Evolutionary conservation across 2,888 invertebrate genomes (phyloP).

Genomic region (Noctua fimbriata): DNA sequence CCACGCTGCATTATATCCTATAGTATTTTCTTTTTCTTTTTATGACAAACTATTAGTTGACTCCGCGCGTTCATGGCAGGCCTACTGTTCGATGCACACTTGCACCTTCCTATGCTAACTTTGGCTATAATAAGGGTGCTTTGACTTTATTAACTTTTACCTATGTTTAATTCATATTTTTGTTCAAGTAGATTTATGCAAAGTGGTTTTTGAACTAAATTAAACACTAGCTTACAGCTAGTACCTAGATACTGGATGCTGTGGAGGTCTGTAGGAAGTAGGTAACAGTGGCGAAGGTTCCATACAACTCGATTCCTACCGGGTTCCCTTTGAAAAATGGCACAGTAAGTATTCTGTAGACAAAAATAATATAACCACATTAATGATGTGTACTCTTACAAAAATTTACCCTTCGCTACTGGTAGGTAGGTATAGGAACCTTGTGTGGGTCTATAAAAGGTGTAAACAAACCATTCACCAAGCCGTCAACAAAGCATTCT

Average conservation of each 20-base stretch:
- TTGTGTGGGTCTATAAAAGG: background rate
- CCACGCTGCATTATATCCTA: background rate
- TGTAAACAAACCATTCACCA: too few species aligned
- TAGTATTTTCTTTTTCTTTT: background rate
- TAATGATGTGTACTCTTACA: too few species aligned
- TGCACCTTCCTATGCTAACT: slow-evolving; percentile 16
- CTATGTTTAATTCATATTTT: slow-evolving; percentile 20
- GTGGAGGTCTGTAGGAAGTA: background rate
- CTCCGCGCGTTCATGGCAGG: background rate
- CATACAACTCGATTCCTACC: too few species aligned
- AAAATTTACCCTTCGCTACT: too few species aligned
- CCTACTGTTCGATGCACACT: slow-evolving; percentile 4
- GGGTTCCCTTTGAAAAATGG: too few species aligned
- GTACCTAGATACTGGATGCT: background rate
- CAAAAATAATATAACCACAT: too few species aligned
- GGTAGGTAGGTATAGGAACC: background rate
- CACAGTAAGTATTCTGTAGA: too few species aligned
- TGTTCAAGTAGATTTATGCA: slow-evolving; percentile 11
- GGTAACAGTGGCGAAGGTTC: too few species aligned
- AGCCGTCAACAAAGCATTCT: too few species aligned
- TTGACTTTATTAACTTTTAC: slow-evolving; percentile 27
- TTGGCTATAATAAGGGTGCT: slow-evolving; percentile 25
- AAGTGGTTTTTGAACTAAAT: background rate
- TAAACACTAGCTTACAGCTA: background rate
- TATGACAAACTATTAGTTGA: background rate